Evolutionary conservation across 2,888 invertebrate genomes (phyloP), one percentile per base, ranked within the genome.

Genomic region (Dorcus hopei): DNA sequence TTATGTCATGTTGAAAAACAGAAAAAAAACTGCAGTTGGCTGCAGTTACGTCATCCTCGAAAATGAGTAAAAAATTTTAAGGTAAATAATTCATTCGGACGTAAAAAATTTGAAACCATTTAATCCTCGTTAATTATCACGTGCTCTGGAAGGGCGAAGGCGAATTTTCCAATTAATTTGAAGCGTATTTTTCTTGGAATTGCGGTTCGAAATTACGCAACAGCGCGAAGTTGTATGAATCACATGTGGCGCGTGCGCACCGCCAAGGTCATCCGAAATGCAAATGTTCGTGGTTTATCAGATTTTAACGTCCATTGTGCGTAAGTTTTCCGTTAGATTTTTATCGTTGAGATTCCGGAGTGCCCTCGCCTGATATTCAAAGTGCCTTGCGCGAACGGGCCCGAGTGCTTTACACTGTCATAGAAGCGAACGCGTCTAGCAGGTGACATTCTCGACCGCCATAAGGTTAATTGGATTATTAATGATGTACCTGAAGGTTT

Each of bases 401-500:
- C 23, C 16, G 50, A 23, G 45, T 51, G 19, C 45, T 11, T 45
- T 42, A n/a, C 9, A 42, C 11, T 41, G 11, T 42, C 45, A 19
- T 41, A 9, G 33, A 38, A 26, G 40, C 40, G 43, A 14, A 38
- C 38, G 40, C 11, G 6, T 47, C 39, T 45, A 42, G 50, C 26
- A 40, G 38, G 9, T 43, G 56, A 52, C 51, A 56, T 39, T 38
- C 23, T 41, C 39, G 14, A 51, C 39, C 56, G 56, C 45, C 51
- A 56, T 56, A 56, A 56, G 56, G 56, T 56, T 56, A 56, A 52
- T 56, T 43, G 43, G 43, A 56, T 56, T 43, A 26, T n/a, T 51
- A 49, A 42, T 45, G 40, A 45, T 45, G 14, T 56, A 50, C 43
- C 42, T 50, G 45, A 52, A 39, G 40, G 42, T 38, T 26, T 50